Evolutionary conservation across 2,113 vertebrate genomes (phyloP), one percentile per base, ranked within the genome.

Genomic region (Eolophus roseicapilla): DNA sequence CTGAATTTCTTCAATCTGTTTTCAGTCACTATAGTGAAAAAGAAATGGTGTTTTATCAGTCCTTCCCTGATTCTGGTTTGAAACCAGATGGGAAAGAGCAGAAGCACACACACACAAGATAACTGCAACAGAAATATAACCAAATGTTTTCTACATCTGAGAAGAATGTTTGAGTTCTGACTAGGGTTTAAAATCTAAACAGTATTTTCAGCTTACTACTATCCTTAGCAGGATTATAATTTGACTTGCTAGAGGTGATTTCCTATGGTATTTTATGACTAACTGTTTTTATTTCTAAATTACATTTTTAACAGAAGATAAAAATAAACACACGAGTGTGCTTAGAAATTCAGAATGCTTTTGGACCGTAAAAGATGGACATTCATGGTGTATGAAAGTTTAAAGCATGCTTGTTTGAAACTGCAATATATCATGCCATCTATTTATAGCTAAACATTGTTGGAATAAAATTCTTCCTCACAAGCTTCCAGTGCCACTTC

Each of bases 1-100:
- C 89, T 94, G 84, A 95, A 96, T 96, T 96, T 80, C 79, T 94
- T 96, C 95, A 96, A 94, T 95, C 94, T 96, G 95, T 94, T 97
- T 96, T 88, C 93, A 96, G 95, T 96, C 94, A 95, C 88, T 90
- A 80, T 95, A 86, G 94, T 81, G 94, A 96, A 93, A 95, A 94
- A 96, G 92, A 96, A 96, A 92, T 80, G 29, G 41, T 82, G 65
- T 88, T 95, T 96, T 93, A 90, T 95, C 92, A 95, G 75, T 88
- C 37, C 19, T 97, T 91, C 37, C 79, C 63, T 63, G 85, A 90
- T 91, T 94, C 79, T 78, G 88, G 79, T 88, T 90, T 93, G 87
- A 96, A 95, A 94, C 93, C 95, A 97, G 96, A 97, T 96, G 94
- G 96, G 79, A 91, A 95, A 77, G 79, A 94, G 92, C 92, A 97